Evolutionary conservation across 1,140 invertebrate species (phyloP).

Genomic region (Drosophila burlai): DNA sequence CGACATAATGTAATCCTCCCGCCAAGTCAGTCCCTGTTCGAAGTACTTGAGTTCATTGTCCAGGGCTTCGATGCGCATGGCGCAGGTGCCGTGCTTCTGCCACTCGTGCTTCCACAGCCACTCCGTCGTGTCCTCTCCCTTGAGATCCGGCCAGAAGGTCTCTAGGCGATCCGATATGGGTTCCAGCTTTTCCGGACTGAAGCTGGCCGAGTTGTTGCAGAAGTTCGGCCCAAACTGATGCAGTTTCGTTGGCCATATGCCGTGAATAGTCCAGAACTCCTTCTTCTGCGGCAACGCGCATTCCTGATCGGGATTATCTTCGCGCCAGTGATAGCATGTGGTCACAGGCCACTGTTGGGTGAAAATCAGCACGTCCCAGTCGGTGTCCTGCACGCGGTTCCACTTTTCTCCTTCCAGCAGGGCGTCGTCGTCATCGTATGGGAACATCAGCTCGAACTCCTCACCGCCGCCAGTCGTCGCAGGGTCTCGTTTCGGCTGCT

Average conservation of each 20-base stretch:
- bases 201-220: constrained; percentile 89
- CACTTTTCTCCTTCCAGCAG: constrained; percentile 10
- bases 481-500: background rate
- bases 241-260: constrained; percentile 92
- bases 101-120: constrained; percentile 94
- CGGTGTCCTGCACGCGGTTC: constrained; percentile 39
- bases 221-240: constrained; percentile 89
- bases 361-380: constrained; percentile 92
- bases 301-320: constrained; percentile 87
- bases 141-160: constrained; percentile 91
- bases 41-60: constrained; percentile 91
- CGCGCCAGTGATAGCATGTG: constrained; percentile 90
- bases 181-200: constrained; percentile 87
- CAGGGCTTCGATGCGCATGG: constrained; percentile 87
- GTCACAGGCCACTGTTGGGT: constrained; percentile 93
- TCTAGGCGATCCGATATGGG: constrained; percentile 88
- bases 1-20: constrained; percentile 88
- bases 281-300: constrained; percentile 88
- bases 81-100: constrained; percentile 94
- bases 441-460: constrained; percentile 15
- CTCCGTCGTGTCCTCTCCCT: constrained; percentile 86
- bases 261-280: constrained; percentile 92
- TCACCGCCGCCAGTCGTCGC: background rate
- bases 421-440: constrained; percentile 13
- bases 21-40: constrained; percentile 88